These are phyloP conservation scores for Erebia palarica DNA, from an alignment of 2,888 invertebrate genomes.

Conservation along the genomic window DNA sequence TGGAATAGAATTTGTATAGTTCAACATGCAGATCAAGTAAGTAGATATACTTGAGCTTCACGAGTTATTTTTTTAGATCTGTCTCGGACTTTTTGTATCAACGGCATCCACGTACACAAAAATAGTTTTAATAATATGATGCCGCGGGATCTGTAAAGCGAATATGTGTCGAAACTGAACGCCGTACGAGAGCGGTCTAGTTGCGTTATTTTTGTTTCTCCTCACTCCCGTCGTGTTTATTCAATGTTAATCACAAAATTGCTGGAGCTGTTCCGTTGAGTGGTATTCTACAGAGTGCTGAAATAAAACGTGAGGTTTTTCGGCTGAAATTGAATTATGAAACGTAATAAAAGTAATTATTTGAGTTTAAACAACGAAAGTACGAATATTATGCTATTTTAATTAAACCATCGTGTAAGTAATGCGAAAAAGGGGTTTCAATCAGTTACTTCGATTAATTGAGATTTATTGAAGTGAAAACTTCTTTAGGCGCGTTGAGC, in stretches of 20 bases:
- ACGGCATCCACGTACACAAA: slow-evolving; percentile 49
- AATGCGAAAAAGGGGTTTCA: too few relatives aligned
- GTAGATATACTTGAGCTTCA: not conserved
- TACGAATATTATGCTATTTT: not conserved
- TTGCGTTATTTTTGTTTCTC: slow-evolving; percentile 74
- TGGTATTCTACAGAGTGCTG: slow-evolving; percentile 20
- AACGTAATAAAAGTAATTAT: not conserved
- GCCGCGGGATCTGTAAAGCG: slow-evolving; percentile 56
- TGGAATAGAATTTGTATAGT: not conserved
- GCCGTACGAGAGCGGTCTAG: slow-evolving; percentile 55
- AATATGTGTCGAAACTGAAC: slow-evolving; percentile 62
- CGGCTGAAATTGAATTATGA: not conserved
- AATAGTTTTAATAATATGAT: slow-evolving; percentile 60
- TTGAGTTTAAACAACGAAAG: not conserved
- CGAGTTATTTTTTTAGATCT: not conserved
- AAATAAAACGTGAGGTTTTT: slow-evolving; percentile 7
- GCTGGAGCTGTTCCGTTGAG: slow-evolving; percentile 39
- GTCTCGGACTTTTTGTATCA: not conserved
- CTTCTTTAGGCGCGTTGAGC: too few relatives aligned
- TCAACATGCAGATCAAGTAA: not conserved
- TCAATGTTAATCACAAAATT: slow-evolving; percentile 69
- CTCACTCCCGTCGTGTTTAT: slow-evolving; percentile 62
- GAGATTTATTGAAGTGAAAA: too few relatives aligned
- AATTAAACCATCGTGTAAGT: too few relatives aligned
- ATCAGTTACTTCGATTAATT: too few relatives aligned